Evolutionary conservation across 1,140 invertebrate genomes (phyloP), one percentile per base, ranked within the genome.

Genomic region (Drosophila pseudoananassae): DNA sequence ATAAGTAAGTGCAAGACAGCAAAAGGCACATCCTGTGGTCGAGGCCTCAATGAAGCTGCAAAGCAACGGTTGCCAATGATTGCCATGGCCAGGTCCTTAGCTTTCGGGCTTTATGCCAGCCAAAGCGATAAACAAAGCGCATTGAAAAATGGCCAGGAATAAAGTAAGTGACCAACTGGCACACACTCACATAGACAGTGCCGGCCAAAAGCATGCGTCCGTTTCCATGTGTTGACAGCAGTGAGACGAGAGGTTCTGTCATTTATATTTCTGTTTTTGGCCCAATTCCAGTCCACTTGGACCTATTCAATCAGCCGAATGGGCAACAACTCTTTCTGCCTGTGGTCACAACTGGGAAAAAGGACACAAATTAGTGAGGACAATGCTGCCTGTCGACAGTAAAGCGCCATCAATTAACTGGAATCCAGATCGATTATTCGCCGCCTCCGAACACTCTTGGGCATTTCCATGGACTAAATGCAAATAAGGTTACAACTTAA

Each of bases 121-220:
- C 25, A 27, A n/a, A n/a, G n/a, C n/a, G 63, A 70, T 72, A 82
- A 87, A 88, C 70, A 87, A 82, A 88, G 78, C 78, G 58, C 75
- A 82, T 76, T 87, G 82, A 87, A 82, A 87, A 87, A 87, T 87
- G 65, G 82, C 70, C 78, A 78, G 78, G 73, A 85, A 88, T 78
- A 71, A 76, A 76, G 78, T 75, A 75, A 75, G 71, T 68, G 68
- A 29, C 68, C 54, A 71, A 71, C 46, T 40, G 46, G 59, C 36
- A 54, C 68, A 36, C 33, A 36, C 33, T n/a, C 33, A 36, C 33
- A 36, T 10, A 17, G 51, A 25, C 56, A 63, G 52, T 74, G 75
- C 40, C 45, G 64, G 38, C 36, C 58, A 52, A 43, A 80, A 65
- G 58, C 54, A 63, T 69, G 47, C 54, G 49, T 45, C 58, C 43